phyloP scores from a whole-genome alignment of 2,113 vertebrate genomes.

The Ammodytes dubius region DNA sequence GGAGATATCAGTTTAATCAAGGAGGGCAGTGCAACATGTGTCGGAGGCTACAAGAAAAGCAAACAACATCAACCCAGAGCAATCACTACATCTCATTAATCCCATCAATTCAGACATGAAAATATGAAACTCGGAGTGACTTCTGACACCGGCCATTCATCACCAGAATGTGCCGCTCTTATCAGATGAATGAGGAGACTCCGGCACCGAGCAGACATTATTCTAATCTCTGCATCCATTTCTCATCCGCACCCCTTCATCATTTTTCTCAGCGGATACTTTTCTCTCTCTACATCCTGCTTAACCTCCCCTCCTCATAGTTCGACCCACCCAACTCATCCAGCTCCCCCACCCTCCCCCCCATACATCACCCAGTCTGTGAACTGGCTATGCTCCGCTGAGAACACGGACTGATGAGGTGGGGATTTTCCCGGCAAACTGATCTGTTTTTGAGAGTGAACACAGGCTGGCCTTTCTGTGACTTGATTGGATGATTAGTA shows the following conservation, averaged over 20 bases:
- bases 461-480: conserved; percentile 68
- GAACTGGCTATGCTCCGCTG: conserved; percentile 30
- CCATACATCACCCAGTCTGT: conserved; percentile 30
- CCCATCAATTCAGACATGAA: conserved; percentile 58
- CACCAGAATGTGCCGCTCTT: conserved; percentile 64
- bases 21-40: conserved; percentile 37
- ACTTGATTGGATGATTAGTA: conserved; percentile 71
- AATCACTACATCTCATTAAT: conserved; percentile 63
- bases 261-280: conserved; percentile 47
- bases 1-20: conserved; percentile 37
- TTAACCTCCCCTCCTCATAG: conserved; percentile 49
- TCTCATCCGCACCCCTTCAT: conserved; percentile 52
- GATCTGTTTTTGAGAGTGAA: conserved; percentile 56
- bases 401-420: conserved; percentile 13
- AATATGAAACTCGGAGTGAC: conserved; percentile 60
- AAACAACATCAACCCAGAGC: conserved; percentile 53
- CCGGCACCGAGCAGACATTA: conserved; percentile 65
- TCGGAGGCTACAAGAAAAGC: conserved; percentile 26
- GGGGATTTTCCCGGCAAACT: conserved; percentile 59
- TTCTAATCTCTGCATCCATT: conserved; percentile 56
- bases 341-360: conserved; percentile 33
- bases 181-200: conserved; percentile 78
- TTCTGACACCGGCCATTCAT: conserved; percentile 68
- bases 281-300: conserved; percentile 44
- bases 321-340: conserved; percentile 28